Base-by-base conservation (phyloP, 92 coral and sea anemone genomes). In the Umimayanthus kanabou region DNA sequence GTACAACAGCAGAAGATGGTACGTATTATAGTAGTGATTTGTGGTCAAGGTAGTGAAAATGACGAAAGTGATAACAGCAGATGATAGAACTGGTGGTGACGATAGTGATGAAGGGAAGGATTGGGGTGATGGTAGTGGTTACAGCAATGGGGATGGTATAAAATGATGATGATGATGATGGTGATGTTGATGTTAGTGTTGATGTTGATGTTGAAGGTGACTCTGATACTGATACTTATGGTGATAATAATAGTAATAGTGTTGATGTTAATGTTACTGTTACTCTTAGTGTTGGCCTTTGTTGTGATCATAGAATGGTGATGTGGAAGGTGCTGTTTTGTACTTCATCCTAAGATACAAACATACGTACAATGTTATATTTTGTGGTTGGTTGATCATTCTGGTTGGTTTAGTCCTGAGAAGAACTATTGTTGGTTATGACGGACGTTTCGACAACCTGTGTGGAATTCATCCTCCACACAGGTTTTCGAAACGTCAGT, bases 1-100 rank as follows among this genome's bases (percentile, higher is more conserved):
- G 79, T 39, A 75, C 79, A 16, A 75, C 79, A 39, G 79, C 79
- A 6, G 79, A 75, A 75, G 79, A 75, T 75, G 79, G 79, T 75
- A 75, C 50, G 79, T 75, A 37, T 0, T 20, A 10, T 5, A 20
- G n/a, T 29, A 71, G 69, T 23, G 22, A 20, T 14, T 11, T 15
- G 14, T 53, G 20, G 69, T 61, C 7, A 61, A 61, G 1, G 1
- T 23, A 61, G 22, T 61, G 69, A 22, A 61, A 61, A 61, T 53
- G 58, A 53, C 58, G 20, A 53, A 53, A 3, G 14, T 15, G 58
- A 53, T 22, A 57, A 15, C 69, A 61, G 5, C 23, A 9, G 66
- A 16, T 15, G 22, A 23, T 57, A 16, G 66, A 15, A 15, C 15
- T 57, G 20, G 69, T 61, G 2, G 26, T 61, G 2, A 61, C 26